Percentiles rank a stretch among this genome's conserved stretches.
Conservation (phyloP, 2,888 invertebrate species). For the Eristalinus aeneus region DNA sequence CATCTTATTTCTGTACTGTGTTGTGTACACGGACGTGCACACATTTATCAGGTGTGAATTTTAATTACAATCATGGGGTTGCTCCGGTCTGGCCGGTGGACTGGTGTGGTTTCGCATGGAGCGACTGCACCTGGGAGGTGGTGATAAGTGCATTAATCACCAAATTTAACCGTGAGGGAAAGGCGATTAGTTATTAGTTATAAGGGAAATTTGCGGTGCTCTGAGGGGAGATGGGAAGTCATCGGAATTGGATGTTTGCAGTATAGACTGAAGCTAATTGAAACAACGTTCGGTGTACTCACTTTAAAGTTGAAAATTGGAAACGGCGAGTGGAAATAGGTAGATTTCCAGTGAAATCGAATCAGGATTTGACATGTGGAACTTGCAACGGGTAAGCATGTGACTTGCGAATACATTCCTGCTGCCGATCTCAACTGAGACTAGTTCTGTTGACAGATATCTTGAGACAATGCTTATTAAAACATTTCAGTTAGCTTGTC, state of each 20-base stretch:
- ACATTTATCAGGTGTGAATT: neutral
- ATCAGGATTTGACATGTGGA: too few species aligned
- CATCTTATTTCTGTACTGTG: neutral
- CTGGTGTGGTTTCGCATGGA: slow-evolving; percentile 6
- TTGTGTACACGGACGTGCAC: neutral
- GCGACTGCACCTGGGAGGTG: neutral
- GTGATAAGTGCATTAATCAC: slow-evolving; percentile 23
- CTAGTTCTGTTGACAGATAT: too few species aligned
- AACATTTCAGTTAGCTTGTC: too few species aligned
- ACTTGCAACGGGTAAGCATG: too few species aligned
- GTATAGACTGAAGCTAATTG: neutral
- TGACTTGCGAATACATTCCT: too few species aligned
- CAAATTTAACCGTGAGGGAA: slow-evolving; percentile 10
- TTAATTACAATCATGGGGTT: slow-evolving; percentile 24
- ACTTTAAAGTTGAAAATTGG: too few species aligned
- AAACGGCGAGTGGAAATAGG: too few species aligned
- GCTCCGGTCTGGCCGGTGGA: neutral
- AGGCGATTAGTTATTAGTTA: slow-evolving; percentile 2
- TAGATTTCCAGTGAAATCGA: too few species aligned
- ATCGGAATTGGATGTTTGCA: neutral
- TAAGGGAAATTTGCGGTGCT: neutral
- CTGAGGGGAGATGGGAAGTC: neutral
- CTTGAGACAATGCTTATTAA: too few species aligned
- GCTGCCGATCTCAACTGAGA: too few species aligned
- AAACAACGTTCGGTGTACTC: neutral